Conservation (phyloP, 2,113 vertebrate genomes). For the Apodemus speciosus region DNA sequence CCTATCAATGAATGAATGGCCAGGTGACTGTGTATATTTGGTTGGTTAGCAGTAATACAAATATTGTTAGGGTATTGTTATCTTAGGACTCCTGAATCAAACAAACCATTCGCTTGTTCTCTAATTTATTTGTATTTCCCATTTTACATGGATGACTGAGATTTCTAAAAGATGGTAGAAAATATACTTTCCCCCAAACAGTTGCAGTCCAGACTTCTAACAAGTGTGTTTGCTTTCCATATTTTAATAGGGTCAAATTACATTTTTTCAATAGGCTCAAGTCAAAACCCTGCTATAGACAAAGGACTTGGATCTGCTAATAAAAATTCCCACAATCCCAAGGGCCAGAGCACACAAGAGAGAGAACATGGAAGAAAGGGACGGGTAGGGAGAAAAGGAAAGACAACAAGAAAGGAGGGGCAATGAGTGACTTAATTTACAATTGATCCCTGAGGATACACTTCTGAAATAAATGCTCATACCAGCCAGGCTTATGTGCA, state of each 20-base stretch:
- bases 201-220: not conserved
- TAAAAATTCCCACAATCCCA: too few relatives aligned
- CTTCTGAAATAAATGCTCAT: not conserved
- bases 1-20: too few relatives aligned
- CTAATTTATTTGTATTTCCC: not conserved
- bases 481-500: not conserved
- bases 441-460: not conserved
- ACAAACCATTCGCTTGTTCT: not conserved
- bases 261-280: not conserved
- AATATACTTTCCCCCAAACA: not conserved
- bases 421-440: not conserved
- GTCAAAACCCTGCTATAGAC: not conserved
- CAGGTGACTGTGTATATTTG: not conserved
- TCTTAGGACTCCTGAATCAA: not conserved
- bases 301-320: not conserved
- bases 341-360: not conserved
- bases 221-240: not conserved
- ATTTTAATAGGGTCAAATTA: not conserved
- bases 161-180: not conserved
- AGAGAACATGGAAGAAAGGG: not conserved
- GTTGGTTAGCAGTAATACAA: not conserved
- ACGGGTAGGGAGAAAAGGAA: too few relatives aligned
- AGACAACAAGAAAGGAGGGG: not conserved
- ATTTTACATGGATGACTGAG: not conserved
- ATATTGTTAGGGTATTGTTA: not conserved